Evolutionary conservation across 2,888 invertebrate genomes (phyloP), one percentile per base, ranked within the genome.

Genomic region (Lysandra bellargus): DNA sequence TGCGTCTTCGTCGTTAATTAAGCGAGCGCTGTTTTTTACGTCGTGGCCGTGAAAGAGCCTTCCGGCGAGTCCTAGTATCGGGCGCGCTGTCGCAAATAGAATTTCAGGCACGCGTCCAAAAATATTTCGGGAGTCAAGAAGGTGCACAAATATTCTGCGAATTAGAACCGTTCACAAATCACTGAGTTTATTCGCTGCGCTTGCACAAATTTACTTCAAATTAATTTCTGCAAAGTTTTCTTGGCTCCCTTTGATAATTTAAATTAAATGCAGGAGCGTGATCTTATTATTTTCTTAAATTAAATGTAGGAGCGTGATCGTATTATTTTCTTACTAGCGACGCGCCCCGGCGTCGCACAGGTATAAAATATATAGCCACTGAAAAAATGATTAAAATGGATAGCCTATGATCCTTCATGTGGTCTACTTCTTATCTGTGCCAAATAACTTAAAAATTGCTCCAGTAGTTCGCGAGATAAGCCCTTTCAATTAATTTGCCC

Each of bases 31-130:
- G 14, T 53, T 23, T 76, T 76, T 76, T 33, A 14, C 44, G 44
- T 1, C 49, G 14, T 87, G 64, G 60, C 49, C 23, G n/a, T 17
- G 17, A 17, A 30, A 61, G 61, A 83, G 78, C 76, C 44, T 79
- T 80, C 40, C 33, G 40, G 75, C 72, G 78, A 78, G 80, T 60
- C 79, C 79, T 75, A 76, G 74, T 78, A 80, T 79, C 80, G 40
- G 60, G 61, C 9, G 61, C 81, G 82, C 83, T 83, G 81, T 80
- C 81, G 79, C 81, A 79, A 81, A 80, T 80, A 81, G 80, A 61
- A 82, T 82, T 80, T 79, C 82, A 86, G 87, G 87, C 88, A 86
- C 81, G 80, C 84, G 83, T 86, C 87, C 87, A 88, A 85, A 69
- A 82, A 83, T 85, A 85, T 85, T 88, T 87, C 85, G 83, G 82